A percentile compares a stretch with the other conserved stretches of the same genome.
phyloP scores from a whole-genome alignment of 2,888 invertebrate species.

The Drosophila paramelanica region DNA sequence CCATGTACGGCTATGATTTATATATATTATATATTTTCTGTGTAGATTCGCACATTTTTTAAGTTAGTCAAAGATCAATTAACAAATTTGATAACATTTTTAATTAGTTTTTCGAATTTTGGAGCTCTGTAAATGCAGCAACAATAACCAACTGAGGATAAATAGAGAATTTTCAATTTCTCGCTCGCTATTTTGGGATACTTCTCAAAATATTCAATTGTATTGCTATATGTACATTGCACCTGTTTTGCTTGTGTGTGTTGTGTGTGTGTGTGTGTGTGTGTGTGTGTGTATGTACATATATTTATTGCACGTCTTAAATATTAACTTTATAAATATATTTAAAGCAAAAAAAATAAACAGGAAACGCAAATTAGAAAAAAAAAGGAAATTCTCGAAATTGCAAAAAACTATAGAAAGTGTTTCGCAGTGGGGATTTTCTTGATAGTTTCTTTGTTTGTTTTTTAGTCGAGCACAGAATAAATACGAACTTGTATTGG shows the following conservation, averaged over 20 bases:
- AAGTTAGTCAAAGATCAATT: slow-evolving; percentile 38
- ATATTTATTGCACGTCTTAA: slow-evolving; percentile 74
- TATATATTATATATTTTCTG: slow-evolving; percentile 5
- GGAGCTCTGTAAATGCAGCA: slow-evolving; percentile 44
- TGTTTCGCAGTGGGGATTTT: slow-evolving; percentile 5
- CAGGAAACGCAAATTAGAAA: slow-evolving; percentile 6
- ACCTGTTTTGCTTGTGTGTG: slow-evolving; percentile 21
- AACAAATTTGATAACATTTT: slow-evolving; percentile 22
- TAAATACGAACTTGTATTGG: slow-evolving; percentile 23
- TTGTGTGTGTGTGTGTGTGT: slow-evolving; percentile 7
- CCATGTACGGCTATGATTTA: not conserved
- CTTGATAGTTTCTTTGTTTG: not conserved
- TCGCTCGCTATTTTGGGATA: slow-evolving; percentile 3
- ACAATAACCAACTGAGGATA: slow-evolving; percentile 15
- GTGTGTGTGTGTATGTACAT: slow-evolving; percentile 47
- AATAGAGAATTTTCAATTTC: slow-evolving; percentile 1
- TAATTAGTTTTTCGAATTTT: slow-evolving; percentile 2
- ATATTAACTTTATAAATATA: slow-evolving; percentile 66
- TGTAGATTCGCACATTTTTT: slow-evolving; percentile 25
- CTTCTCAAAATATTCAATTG: slow-evolving; percentile 33
- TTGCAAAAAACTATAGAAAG: not conserved
- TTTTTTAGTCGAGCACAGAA: slow-evolving; percentile 23
- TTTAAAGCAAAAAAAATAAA: slow-evolving; percentile 14
- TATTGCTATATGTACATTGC: slow-evolving; percentile 53
- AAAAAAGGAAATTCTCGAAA: slow-evolving; percentile 6